These are phyloP conservation scores for Zosterops japonicus DNA, from an alignment of 2,113 vertebrate genomes.

Conservation along the genomic window DNA sequence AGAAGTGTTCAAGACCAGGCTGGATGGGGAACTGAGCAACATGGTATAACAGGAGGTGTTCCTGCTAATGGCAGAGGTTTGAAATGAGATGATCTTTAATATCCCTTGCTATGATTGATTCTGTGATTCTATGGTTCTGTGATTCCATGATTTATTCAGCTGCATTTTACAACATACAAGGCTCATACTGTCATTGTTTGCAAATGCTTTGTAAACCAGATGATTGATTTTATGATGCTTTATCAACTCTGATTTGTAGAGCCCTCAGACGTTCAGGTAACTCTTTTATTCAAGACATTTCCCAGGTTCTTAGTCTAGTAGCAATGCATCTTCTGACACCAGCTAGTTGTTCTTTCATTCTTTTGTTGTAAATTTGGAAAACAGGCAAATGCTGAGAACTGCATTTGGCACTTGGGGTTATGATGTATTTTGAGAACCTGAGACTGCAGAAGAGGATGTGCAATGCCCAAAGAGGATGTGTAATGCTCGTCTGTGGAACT, in stretches of 20 bases:
- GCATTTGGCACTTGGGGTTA: not conserved
- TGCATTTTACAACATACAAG: not conserved
- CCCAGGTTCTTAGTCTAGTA: not conserved
- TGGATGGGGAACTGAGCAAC: not conserved
- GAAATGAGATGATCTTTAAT: not conserved
- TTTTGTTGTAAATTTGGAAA: not conserved
- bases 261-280: not conserved
- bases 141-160: not conserved
- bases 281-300: not conserved
- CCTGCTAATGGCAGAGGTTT: no score
- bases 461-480: fast-evolving
- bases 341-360: not conserved
- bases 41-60: not conserved
- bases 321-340: not conserved
- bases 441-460: not conserved
- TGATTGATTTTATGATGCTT: not conserved
- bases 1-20: not conserved
- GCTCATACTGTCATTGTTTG: not conserved
- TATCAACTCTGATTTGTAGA: not conserved
- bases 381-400: not conserved
- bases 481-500: not conserved
- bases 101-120: not conserved
- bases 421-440: not conserved
- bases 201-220: not conserved
- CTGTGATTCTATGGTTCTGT: not conserved